Evolutionary conservation across 2,888 invertebrate genomes (phyloP), one percentile per base, ranked within the genome.

Genomic region (Eumerus sabulonum): DNA sequence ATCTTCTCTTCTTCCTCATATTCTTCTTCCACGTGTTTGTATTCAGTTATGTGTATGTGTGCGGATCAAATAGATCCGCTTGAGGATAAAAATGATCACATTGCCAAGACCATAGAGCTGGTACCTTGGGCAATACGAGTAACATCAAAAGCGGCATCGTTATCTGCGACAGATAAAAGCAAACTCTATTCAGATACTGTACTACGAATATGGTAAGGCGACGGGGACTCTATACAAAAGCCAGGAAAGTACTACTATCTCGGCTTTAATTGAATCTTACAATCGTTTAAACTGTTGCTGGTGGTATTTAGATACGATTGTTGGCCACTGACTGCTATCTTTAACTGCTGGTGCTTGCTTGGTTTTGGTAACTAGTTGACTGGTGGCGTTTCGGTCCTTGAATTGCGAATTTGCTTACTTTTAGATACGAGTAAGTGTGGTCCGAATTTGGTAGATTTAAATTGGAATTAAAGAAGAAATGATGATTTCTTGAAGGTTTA

Each of bases 81-180:
- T 17, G 50, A 51, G 79, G 79, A 79, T 79, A 79, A 79, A 79
- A 74, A n/a, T 68, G 68, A 79, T 79, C 79, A 70, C 79, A 79
- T 74, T 70, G 45, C 79, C 59, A 63, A 14, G 62, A 40, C 74
- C 63, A 74, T 74, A 74, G 63, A 74, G 79, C 53, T 74, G 74
- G 59, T 53, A 57, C 59, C 54, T 62, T 64, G 71, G 64, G 74
- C 74, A 70, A 74, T 60, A 36, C n/a, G 11, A 36, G 5, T 9
- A 79, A 74, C 77, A 79, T 79, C 79, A 79, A 79, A 79, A 68
- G 79, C 79, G 79, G 79, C 79, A 74, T 79, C 74, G 79, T 79
- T 79, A 79, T 79, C 79, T 79, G 79, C 68, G 79, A 79, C 79
- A 74, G 79, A 79, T 79, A 79, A 79, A 79, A 56, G 60, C 68